Base-by-base conservation (phyloP, 2,113 vertebrate species). In the Nipponia nippon region DNA sequence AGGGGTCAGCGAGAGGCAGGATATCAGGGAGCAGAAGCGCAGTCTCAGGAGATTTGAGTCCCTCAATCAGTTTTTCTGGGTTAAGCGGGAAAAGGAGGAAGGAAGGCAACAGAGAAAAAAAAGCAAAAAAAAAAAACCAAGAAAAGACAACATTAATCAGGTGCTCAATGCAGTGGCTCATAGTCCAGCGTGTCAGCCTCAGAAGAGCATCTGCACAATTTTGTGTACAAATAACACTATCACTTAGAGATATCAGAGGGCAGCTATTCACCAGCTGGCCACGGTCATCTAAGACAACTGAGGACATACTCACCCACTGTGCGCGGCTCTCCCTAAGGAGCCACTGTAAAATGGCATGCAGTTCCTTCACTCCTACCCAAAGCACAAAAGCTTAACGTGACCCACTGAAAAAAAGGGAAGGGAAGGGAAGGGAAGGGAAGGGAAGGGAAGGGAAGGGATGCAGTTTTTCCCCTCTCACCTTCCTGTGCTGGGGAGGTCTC, bases 21-120 rank as follows among this genome's bases (percentile, higher is more conserved):
- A 99, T 98, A 86, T 99, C 98, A 44, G 99, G 98, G 95, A 99
- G 98, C 97, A 99, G 98, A 95, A 99, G 98, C 61, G 98, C 98
- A 96, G 98, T 98, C 94, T 99, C 99, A 67, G 99, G 98, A 98
- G 99, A 99, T 98, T 99, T 99, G 96, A 99, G 98, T 96, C 99
- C 99, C 98, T 99, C 99, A 93, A 99, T 99, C 98, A 99, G 98
- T 98, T 99, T 99, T 97, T 99, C 99, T 99, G 98, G 90, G 96
- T 95, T 80, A 94, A 97, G 95, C n/a, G 50, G 87, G 87, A 93
- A 92, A 78, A 96, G 96, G 97, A 95, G 38, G 71, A 96, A 97
- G 83, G 97, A 20, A 94, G 46, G 93, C 65, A 97, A 88, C 50
- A 93, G 86, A 96, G 66, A 40, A 70, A 85, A 44, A 44, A 85